Base-by-base conservation (phyloP, 2,113 vertebrate genomes). In the Rhabdornis inornatus region DNA sequence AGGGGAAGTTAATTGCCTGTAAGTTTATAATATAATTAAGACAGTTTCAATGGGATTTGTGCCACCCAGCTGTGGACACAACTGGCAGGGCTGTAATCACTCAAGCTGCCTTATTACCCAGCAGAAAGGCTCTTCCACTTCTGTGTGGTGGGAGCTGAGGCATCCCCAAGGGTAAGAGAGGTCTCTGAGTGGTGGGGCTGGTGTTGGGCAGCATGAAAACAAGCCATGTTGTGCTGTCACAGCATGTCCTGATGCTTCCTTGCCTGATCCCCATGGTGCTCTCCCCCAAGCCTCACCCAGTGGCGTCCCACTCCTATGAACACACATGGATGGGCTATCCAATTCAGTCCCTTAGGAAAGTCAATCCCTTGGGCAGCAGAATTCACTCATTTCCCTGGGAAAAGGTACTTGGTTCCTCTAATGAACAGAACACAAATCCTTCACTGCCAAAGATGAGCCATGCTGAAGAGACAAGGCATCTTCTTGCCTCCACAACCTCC, bases 1-100 rank as follows among this genome's bases (percentile, higher is more conserved):
- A 56, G n/a, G 24, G 60, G 57, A 89, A 53, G 52, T 75, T 95
- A 94, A 93, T 94, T 94, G 76, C 52, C 86, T 92, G 74, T 92
- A 89, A 95, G 10, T 1, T 92, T 93, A 78, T 79, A 83, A 77
- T 81, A 66, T 64, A 80, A 77, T 93, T 87, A 83, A 53, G 69
- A 56, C 18, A 52, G 22, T 86, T 94, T 31, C 69, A 92, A 66
- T 55, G 75, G 86, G 86, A 83, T 94, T 90, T 94, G 47, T 89
- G 72, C 79, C 89, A 90, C 85, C 57, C 92, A 93, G 53, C 63
- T 49, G 28, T 16, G 78, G 75, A 72, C 53, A 39, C 0, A 6
- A 79, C 28, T 79, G 57, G 33, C 18, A 13, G n/a, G 66, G 71
- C 24, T 90, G 33, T 88, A 93, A 85, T 93, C 82, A 57, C 17